Evolutionary conservation across 37 sponge, comb jelly and placozoan species (phyloP).

Genomic region (Hexactinellida sp.): DNA sequence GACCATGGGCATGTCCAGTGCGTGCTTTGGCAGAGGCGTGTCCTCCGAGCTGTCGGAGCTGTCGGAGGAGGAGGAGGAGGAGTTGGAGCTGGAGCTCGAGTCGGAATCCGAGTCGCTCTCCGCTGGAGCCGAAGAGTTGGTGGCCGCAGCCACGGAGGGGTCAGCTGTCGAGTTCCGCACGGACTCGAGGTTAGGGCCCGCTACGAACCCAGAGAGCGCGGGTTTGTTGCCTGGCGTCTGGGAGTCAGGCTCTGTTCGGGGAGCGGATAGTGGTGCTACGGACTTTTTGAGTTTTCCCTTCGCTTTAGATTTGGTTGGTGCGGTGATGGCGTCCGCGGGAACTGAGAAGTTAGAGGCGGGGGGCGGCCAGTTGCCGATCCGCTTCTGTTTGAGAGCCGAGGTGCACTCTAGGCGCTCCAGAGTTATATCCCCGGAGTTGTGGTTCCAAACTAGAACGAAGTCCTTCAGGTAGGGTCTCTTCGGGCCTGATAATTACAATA

Average conservation of each 20-base stretch:
- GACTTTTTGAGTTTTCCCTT: background rate
- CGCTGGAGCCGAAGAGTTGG: background rate
- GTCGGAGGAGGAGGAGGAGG: background rate
- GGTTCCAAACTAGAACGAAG: background rate
- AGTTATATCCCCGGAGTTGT: background rate
- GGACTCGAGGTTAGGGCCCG: background rate
- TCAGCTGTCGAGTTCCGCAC: background rate
- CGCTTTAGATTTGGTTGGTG: background rate
- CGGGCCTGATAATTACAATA: background rate
- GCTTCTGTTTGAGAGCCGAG: background rate
- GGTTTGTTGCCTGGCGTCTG: background rate
- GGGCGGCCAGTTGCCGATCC: constrained; percentile 2
- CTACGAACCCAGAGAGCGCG: background rate
- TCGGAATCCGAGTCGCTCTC: background rate
- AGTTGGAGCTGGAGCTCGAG: background rate
- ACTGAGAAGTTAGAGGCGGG: background rate
- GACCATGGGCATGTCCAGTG: background rate
- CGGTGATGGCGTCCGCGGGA: background rate
- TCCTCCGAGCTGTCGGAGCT: background rate
- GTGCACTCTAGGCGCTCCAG: background rate
- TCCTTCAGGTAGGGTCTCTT: background rate
- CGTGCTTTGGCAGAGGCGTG: background rate
- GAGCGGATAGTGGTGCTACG: background rate
- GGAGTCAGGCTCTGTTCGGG: background rate
- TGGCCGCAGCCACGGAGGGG: background rate